A percentile compares a stretch with the other conserved stretches of the same genome.
These are phyloP conservation scores for Spongilla lacustris DNA, from an alignment of 37 sponge, comb jelly and placozoan genomes.

Conservation along the genomic window DNA sequence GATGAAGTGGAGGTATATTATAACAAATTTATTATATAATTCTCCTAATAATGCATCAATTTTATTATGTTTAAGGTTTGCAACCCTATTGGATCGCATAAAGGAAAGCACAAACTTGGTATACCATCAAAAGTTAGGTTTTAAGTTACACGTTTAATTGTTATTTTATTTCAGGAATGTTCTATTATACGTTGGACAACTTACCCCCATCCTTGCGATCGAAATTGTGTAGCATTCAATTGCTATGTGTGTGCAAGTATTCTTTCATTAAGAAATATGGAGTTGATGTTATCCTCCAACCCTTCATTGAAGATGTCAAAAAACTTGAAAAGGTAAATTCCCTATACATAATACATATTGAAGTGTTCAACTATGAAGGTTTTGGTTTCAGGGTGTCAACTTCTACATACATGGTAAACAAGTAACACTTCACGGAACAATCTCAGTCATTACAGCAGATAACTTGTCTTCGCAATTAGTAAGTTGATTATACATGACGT, in stretches of 20 bases:
- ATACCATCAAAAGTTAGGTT: background rate
- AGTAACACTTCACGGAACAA: constrained; percentile 30
- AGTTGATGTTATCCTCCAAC: constrained; percentile 32
- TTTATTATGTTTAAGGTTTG: constrained; percentile 5
- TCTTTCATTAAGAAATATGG: constrained; percentile 32
- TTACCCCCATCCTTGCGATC: constrained; percentile 40
- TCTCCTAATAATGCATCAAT: no score
- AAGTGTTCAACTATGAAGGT: background rate
- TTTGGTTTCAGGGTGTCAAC: constrained; percentile 34
- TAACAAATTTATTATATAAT: no score
- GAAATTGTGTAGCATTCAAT: constrained; percentile 22
- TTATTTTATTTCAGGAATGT: constrained; percentile 25
- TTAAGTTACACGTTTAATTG: background rate
- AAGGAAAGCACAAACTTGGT: constrained; percentile 67
- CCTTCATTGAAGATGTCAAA: constrained; percentile 36
- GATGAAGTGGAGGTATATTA: constrained; percentile 53
- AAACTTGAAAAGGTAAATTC: constrained; percentile 38
- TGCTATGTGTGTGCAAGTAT: constrained; percentile 28
- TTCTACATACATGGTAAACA: constrained; percentile 8
- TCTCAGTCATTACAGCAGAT: constrained; percentile 49
- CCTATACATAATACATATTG: background rate
- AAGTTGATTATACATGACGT: no score
- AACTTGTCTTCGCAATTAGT: constrained; percentile 30
- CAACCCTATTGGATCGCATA: constrained; percentile 63
- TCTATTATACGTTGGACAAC: constrained; percentile 55